A percentile compares a stretch with the other conserved stretches of the same genome.
These are phyloP conservation scores for Homarus gammarus DNA, from an alignment of 2,888 invertebrate species.

Conservation along the genomic window DNA sequence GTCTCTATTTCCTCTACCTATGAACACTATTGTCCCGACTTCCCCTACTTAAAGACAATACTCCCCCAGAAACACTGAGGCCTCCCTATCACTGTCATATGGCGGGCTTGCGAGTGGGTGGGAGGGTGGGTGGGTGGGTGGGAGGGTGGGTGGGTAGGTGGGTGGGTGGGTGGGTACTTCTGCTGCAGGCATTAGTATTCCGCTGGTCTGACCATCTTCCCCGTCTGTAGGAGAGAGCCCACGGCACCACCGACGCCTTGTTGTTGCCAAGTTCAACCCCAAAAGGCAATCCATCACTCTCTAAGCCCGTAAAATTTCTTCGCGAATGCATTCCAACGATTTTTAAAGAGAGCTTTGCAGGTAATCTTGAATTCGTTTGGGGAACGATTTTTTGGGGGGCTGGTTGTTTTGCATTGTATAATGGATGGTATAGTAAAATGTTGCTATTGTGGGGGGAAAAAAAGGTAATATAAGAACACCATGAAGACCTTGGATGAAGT, in stretches of 20 bases:
- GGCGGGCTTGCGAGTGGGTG: too few relatives aligned
- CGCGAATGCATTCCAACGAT: not conserved
- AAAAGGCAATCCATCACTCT: constrained; percentile 20
- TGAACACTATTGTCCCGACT: too few relatives aligned
- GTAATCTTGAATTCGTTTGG: not conserved
- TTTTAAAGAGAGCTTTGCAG: constrained; percentile 1
- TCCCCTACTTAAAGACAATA: too few relatives aligned
- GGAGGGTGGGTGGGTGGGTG: too few relatives aligned
- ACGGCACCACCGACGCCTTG: not conserved
- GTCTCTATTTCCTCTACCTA: too few relatives aligned
- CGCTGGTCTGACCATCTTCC: not conserved
- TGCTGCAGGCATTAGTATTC: not conserved
- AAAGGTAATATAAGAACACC: not conserved
- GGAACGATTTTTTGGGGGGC: not conserved
- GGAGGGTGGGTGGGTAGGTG: too few relatives aligned
- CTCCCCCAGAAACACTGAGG: too few relatives aligned
- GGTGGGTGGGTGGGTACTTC: too few relatives aligned
- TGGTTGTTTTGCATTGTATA: not conserved
- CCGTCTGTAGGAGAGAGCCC: not conserved
- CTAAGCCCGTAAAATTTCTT: constrained; percentile 37
- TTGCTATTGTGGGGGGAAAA: not conserved
- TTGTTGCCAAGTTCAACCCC: not conserved
- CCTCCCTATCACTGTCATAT: too few relatives aligned
- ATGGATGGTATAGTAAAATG: not conserved
- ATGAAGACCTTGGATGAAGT: not conserved